Conservation (phyloP, 1,140 invertebrate species). For the Drosophila nigrodunni region DNA sequence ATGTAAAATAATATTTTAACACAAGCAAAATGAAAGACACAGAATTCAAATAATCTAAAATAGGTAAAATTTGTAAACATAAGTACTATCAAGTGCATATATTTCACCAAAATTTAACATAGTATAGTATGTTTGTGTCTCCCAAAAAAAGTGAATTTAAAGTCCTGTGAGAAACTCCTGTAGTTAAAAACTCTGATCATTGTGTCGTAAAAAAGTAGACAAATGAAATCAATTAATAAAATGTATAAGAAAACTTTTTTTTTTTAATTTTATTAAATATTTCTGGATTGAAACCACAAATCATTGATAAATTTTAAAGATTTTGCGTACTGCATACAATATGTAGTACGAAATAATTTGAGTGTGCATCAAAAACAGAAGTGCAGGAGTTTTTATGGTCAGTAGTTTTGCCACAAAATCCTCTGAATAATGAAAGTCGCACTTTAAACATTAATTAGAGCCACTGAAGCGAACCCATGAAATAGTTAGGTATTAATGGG, state of each 20-base stretch:
- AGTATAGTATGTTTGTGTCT: no score
- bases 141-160: no score
- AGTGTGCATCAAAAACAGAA: constrained; percentile 22
- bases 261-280: no score
- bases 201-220: background rate
- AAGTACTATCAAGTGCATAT: no score
- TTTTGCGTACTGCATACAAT: background rate
- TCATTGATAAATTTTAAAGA: background rate
- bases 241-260: no score
- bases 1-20: no score
- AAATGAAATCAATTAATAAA: background rate
- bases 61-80: no score
- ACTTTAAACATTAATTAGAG: constrained; percentile 80
- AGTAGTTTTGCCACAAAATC: background rate
- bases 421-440: constrained; percentile 67
- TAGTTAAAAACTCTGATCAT: no score
- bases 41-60: background rate
- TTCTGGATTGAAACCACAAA: no score
- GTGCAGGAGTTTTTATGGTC: constrained; percentile 50
- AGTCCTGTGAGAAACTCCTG: no score
- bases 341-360: constrained; percentile 32
- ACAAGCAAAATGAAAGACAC: no score
- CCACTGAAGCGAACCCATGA: constrained; percentile 61
- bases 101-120: no score
- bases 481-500: constrained; percentile 50